Percentiles rank a stretch among this genome's conserved stretches.
These are phyloP conservation scores for Parazoanthus darwini DNA, from an alignment of 92 coral and sea anemone species.

Conservation along the genomic window DNA sequence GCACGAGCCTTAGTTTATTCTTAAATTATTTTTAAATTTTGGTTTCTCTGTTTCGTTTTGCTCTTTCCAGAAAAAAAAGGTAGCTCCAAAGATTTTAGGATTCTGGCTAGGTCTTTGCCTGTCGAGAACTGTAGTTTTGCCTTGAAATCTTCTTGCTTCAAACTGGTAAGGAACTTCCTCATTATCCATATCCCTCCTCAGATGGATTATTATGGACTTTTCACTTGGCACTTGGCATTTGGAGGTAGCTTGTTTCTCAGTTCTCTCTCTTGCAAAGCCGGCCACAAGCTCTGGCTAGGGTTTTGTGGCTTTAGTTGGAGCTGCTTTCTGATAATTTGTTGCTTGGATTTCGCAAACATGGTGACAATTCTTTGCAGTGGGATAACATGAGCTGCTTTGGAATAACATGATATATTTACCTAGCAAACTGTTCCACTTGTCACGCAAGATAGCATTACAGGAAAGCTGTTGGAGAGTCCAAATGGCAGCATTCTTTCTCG, in stretches of 20 bases:
- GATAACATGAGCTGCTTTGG: slow-evolving; percentile 26
- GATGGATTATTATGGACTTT: background rate
- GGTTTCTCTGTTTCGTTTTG: slow-evolving; percentile 35
- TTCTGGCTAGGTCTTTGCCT: slow-evolving; percentile 36
- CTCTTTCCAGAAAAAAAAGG: slow-evolving; percentile 37
- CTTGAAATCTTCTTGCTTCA: background rate
- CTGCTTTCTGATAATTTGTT: slow-evolving; percentile 44
- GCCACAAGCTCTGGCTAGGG: slow-evolving; percentile 26
- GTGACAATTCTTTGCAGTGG: slow-evolving; percentile 28
- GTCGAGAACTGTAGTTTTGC: background rate
- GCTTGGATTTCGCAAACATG: slow-evolving; percentile 43
- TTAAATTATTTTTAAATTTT: no score
- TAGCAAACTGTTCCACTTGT: slow-evolving; percentile 9
- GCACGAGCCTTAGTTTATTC: no score
- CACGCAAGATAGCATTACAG: background rate
- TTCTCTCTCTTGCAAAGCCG: background rate
- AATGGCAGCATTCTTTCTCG: slow-evolving; percentile 13
- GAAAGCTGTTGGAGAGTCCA: slow-evolving; percentile 30
- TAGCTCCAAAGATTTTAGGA: slow-evolving; percentile 21
- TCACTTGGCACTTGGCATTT: background rate
- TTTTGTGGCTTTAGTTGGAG: slow-evolving; percentile 46
- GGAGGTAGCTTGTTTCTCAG: background rate
- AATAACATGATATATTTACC: slow-evolving; percentile 12
- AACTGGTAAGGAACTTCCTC: background rate
- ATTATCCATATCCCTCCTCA: background rate